A percentile compares a stretch with the other conserved stretches of the same genome.
phyloP scores from a whole-genome alignment of 1,140 invertebrate genomes.

The Danaus plexippus region DNA sequence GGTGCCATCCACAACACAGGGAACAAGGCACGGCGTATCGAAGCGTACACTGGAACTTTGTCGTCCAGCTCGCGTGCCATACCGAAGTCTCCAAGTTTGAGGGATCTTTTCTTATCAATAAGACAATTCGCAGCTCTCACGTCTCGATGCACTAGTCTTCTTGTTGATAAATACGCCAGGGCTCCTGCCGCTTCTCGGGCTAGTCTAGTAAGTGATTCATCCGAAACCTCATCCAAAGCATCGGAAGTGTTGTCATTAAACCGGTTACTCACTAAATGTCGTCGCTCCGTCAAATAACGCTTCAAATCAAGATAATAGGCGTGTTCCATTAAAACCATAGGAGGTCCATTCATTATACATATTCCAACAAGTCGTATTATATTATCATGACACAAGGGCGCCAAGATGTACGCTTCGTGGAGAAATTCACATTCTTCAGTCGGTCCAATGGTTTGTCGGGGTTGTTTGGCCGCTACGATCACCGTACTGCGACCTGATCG shows the following conservation, averaged over 20 bases:
- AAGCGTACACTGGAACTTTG: slow-evolving; percentile 33
- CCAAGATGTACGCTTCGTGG: slow-evolving; percentile 93
- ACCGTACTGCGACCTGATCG: slow-evolving; percentile 15
- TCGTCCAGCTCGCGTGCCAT: slow-evolving; percentile 91
- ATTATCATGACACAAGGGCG: slow-evolving; percentile 78
- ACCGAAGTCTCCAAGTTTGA: slow-evolving; percentile 94
- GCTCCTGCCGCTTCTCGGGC: slow-evolving; percentile 89
- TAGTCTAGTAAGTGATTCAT: slow-evolving; percentile 84
- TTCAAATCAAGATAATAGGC: slow-evolving; percentile 42
- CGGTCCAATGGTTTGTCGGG: slow-evolving; percentile 83
- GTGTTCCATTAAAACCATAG: slow-evolving; percentile 48
- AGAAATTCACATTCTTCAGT: slow-evolving; percentile 92
- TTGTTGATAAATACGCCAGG: slow-evolving; percentile 82
- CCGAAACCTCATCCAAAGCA: slow-evolving; percentile 72
- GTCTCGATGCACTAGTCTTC: slow-evolving; percentile 89
- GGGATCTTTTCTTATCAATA: slow-evolving; percentile 82
- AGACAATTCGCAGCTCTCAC: slow-evolving; percentile 91
- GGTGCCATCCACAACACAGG: slow-evolving; percentile 96
- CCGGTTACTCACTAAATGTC: slow-evolving; percentile 11
- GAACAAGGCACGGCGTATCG: slow-evolving; percentile 79
- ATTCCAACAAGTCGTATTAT: slow-evolving; percentile 47
- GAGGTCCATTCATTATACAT: slow-evolving; percentile 36
- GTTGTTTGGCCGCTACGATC: slow-evolving; percentile 80
- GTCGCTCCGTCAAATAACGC: slow-evolving; percentile 31
- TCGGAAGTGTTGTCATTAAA: too few relatives aligned